Conservation (phyloP, 2,113 vertebrate genomes). For the Ophthalmolycus amberensis region DNA sequence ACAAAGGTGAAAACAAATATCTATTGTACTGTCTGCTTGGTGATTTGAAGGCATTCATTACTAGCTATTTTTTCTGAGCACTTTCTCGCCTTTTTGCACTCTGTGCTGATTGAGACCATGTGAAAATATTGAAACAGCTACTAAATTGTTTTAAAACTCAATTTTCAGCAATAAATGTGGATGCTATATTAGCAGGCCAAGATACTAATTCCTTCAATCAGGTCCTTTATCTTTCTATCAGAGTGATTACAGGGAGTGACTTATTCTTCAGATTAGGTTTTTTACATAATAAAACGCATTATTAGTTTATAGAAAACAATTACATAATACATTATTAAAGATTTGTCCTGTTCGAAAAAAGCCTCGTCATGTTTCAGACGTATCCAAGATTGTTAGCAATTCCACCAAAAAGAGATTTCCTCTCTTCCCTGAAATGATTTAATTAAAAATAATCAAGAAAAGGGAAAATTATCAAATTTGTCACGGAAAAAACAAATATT, state of each 20-base stretch:
- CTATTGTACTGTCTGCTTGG: not conserved
- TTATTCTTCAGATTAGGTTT: not conserved
- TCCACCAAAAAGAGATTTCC: not conserved
- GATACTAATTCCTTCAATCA: not conserved
- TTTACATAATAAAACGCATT: not conserved
- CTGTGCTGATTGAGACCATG: not conserved
- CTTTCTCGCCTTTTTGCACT: not conserved
- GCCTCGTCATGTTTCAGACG: not conserved
- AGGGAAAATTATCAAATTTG: not conserved
- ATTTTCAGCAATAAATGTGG: not conserved
- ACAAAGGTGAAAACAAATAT: not conserved
- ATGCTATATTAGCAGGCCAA: not conserved
- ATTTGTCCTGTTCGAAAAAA: not conserved
- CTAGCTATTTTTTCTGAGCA: not conserved
- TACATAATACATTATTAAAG: not conserved
- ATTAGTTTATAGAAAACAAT: not conserved
- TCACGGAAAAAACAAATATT: not conserved
- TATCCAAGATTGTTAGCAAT: not conserved
- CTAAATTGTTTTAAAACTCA: not conserved
- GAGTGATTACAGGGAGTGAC: not conserved
- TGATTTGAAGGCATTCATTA: conserved; percentile 6
- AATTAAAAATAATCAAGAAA: not conserved
- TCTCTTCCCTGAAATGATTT: not conserved
- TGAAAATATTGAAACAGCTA: not conserved
- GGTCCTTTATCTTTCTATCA: not conserved